These are phyloP conservation scores for Zalophus californianus DNA, from an alignment of 2,797 vertebrate genomes.

Conservation along the genomic window DNA sequence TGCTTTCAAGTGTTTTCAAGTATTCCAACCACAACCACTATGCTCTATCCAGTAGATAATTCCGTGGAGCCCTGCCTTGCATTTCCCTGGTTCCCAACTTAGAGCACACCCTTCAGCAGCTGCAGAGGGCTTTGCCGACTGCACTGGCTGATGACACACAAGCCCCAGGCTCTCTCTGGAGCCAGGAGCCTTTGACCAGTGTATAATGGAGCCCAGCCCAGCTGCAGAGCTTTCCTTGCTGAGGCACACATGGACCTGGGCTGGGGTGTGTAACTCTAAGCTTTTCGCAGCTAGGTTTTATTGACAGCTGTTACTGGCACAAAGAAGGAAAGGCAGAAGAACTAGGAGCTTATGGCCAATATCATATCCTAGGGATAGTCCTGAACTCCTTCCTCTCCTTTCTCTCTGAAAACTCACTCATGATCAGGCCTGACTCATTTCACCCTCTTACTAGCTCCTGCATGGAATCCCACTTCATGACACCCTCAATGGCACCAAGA, in stretches of 20 bases:
- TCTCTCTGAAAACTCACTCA: background rate
- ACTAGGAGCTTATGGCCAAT: background rate
- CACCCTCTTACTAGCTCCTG: background rate
- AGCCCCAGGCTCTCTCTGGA: background rate
- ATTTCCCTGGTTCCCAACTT: background rate
- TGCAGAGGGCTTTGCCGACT: background rate
- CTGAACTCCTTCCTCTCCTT: background rate
- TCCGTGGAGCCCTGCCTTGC: background rate
- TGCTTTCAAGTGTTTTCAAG: constrained; percentile 39
- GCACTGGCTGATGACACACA: background rate
- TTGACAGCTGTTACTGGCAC: background rate
- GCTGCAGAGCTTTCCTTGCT: background rate
- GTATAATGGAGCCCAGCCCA: background rate
- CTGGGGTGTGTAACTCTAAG: background rate
- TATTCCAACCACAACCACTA: background rate
- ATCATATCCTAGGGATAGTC: background rate
- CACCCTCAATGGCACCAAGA: background rate
- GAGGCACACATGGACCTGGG: background rate
- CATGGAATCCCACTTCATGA: background rate
- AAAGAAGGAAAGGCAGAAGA: background rate
- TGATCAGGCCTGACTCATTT: no score
- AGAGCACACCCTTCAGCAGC: background rate
- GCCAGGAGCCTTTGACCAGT: background rate
- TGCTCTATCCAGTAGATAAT: background rate
- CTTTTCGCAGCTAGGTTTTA: background rate